A percentile compares a stretch with the other conserved stretches of the same genome.
Evolutionary conservation across 1,140 invertebrate genomes (phyloP).

Genomic region (Caerostris darwini): DNA sequence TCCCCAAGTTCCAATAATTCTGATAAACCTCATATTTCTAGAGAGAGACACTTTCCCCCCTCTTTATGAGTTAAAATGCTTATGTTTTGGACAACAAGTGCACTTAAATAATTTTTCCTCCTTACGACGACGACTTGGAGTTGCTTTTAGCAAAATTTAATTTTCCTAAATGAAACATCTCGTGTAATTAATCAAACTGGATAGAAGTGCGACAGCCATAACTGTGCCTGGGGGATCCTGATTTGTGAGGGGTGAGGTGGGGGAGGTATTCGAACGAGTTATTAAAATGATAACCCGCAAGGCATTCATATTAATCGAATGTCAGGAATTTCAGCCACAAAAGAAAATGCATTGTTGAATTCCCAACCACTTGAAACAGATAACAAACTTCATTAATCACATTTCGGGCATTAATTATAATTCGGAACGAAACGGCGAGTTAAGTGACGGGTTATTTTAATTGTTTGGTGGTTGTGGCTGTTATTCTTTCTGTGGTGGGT

Average conservation of each 20-base stretch:
- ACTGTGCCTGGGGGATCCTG: neutral
- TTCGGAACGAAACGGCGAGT: too few species aligned
- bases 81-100: neutral
- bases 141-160: constrained; percentile 1
- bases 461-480: too few species aligned
- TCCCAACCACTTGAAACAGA: too few species aligned
- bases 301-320: neutral
- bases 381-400: too few species aligned
- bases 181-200: neutral
- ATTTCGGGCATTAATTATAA: too few species aligned
- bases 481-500: too few species aligned
- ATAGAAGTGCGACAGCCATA: neutral
- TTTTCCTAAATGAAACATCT: neutral
- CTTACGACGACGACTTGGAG: neutral
- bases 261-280: neutral
- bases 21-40: too few species aligned
- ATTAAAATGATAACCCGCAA: neutral
- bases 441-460: too few species aligned
- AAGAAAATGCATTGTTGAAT: too few species aligned
- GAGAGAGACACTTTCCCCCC: too few species aligned
- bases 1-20: too few species aligned
- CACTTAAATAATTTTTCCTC: neutral
- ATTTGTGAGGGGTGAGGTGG: neutral
- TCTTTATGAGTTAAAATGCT: too few species aligned
- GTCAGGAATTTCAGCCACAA: neutral